Evolutionary conservation across 1,140 invertebrate genomes (phyloP).

Genomic region (Drosophila funebris): DNA sequence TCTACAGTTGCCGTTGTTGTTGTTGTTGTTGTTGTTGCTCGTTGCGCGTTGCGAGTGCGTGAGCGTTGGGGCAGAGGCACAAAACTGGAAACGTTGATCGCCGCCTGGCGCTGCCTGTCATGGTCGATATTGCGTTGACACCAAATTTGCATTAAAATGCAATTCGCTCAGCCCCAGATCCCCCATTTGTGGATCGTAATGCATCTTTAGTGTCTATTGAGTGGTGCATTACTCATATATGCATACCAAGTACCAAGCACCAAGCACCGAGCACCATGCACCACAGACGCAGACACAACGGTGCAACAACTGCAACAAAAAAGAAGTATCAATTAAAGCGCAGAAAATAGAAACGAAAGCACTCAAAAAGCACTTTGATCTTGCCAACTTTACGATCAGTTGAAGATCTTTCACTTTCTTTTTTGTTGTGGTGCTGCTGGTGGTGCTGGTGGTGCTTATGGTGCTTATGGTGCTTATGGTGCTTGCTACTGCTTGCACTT

Average conservation of each 20-base stretch:
- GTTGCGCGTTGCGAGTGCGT: conserved; percentile 40
- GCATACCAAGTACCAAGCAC: conserved; percentile 26
- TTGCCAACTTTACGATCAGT: conserved; percentile 67
- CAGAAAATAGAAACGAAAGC: conserved; percentile 70
- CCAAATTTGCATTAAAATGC: conserved; percentile 82
- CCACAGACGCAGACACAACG: conserved; percentile 24
- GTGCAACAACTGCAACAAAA: conserved; percentile 36
- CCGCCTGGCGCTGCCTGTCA: conserved; percentile 59
- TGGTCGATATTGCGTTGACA: conserved; percentile 82
- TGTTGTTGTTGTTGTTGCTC: conserved; percentile 19
- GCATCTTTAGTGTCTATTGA: conserved; percentile 82
- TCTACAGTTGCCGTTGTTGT: conserved; percentile 9
- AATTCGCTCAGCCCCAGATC: conserved; percentile 45
- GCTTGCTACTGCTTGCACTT: no score
- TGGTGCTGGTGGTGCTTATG: neutral
- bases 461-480: neutral
- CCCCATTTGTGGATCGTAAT: conserved; percentile 46
- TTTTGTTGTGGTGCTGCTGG: neutral
- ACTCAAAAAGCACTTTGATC: conserved; percentile 68
- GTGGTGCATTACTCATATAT: conserved; percentile 79
- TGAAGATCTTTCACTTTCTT: conserved; percentile 44
- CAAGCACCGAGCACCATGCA: no score
- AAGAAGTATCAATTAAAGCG: conserved; percentile 73
- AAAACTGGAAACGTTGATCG: conserved; percentile 37
- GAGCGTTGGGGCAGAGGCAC: conserved; percentile 42